phyloP scores from a whole-genome alignment of 2,888 invertebrate species.

The Serrognathus titanus region DNA sequence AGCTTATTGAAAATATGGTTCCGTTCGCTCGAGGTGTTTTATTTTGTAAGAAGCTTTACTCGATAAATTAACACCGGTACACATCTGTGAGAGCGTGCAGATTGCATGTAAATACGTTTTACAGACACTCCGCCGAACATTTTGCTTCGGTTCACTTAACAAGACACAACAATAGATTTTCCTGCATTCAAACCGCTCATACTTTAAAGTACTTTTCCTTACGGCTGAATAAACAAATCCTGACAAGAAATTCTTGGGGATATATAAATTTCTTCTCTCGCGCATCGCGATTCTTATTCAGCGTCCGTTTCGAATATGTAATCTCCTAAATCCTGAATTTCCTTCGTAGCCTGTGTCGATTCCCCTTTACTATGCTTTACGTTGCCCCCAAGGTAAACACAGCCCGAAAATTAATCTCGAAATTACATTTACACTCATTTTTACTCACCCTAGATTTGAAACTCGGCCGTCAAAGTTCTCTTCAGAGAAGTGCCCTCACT shows the following conservation, averaged over 20 bases:
- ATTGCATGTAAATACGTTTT: constrained; percentile 4
- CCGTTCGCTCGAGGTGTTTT: constrained; percentile 28
- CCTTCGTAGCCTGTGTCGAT: not conserved
- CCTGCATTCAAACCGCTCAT: not conserved
- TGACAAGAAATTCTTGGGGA: not conserved
- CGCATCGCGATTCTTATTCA: constrained; percentile 1
- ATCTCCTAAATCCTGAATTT: constrained; percentile 1
- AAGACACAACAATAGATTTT: constrained; percentile 2
- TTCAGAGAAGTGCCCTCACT: not conserved
- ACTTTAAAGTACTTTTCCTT: constrained; percentile 1
- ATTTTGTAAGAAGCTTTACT: constrained; percentile 5
- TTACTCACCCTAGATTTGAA: not conserved
- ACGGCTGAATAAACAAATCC: constrained; percentile 1
- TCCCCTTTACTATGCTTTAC: not conserved
- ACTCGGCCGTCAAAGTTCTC: not conserved
- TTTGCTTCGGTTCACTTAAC: not conserved
- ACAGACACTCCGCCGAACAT: constrained; percentile 1
- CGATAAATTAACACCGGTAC: constrained; percentile 4
- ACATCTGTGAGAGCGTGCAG: not conserved
- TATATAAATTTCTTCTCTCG: not conserved
- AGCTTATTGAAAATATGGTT: constrained; percentile 44
- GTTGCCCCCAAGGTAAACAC: not conserved
- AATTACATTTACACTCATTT: constrained; percentile 1
- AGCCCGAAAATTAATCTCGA: constrained; percentile 1
- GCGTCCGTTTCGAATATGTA: constrained; percentile 1